Base-by-base conservation (phyloP, 2,113 vertebrate species). In the Clarias gariepinus region DNA sequence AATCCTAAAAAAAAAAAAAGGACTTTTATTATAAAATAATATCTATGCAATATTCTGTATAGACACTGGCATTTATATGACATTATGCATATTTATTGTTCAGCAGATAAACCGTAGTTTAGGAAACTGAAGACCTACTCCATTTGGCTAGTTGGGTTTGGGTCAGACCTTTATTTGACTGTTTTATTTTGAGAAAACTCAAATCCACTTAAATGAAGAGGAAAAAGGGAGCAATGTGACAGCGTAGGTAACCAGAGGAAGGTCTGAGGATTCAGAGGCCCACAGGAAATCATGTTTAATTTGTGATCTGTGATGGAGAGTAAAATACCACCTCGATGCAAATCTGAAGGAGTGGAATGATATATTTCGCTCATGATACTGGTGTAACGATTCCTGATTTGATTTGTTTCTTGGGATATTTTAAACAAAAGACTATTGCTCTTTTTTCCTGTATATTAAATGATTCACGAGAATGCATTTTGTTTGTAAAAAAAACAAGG, bases 131-230 rank as follows among this genome's bases (percentile, higher is more conserved):
- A 76, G 33, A 3, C 36, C 19, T 10, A 74, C 36, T 47, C 9
- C 36, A 21, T 76, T 28, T 73, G 69, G 69, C 69, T 73, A 10
- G 30, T 21, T 69, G 66, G 28, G 69, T 73, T 73, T 73, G 33
- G 1, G 4, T 76, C 25, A 7, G 25, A 13, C 13, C 55, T 28
- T 77, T 28, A 77, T 77, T 77, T 77, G 52, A 25, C 52, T 63
- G 68, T 52, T 76, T 58, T 82, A 68, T 89, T 89, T 52, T 77
- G 52, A 25, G 23, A 53, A 81, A 87, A 89, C 85, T 81, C 87
- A 83, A 89, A 60, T 58, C 68, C 77, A 47, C 68, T 30, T 66
- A 80, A 64, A 69, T 83, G n/a, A 61, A 66, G 57, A 84, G 52
- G 61, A 66, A 36, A 63, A 58, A n/a, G 28, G 64, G 57, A 84